Base-by-base conservation (phyloP, 2,113 vertebrate genomes). In the Gulo gulo region DNA sequence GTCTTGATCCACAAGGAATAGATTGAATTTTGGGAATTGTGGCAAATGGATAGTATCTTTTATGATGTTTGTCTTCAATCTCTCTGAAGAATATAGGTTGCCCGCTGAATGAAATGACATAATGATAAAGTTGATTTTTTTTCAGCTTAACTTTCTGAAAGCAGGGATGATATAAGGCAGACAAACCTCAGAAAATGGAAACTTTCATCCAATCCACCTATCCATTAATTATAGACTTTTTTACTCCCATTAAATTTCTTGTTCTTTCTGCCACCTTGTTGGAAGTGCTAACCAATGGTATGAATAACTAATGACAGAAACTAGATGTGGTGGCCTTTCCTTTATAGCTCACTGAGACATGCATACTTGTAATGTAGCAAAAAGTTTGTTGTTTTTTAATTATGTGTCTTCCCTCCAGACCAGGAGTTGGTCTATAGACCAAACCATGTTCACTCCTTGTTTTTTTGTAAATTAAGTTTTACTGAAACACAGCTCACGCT, bases 141-240 rank as follows among this genome's bases (percentile, higher is more conserved):
- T 88, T 91, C 59, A 91, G 79, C 16, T 85, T 79, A 82, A 67
- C 12, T 96, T 93, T 80, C 52, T 73, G 26, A 94, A 97, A 92
- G n/a, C 20, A 91, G 80, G 26, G 4, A 83, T 88, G n/a, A 12
- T 61, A 12, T 47, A 71, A 89, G 59, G 26, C 47, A 94, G 31
- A 65, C 24, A 36, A 47, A 87, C 42, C 55, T 92, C 85, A 57
- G 50, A 94, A 81, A 90, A 76, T 13, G 34, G 57, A 88, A 91
- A 95, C 13, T 59, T 7, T 67, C 79, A 88, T 57, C 18, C 18
- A 94, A 91, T 90, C 24, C 21, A 52, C 31, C 31, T 95, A 52
- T 26, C 57, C 24, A 47, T 81, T 82, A 50, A 57, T 87, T 94
- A 89, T 92, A 83, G 42, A n/a, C 80, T 52, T 34, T 87, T 92